Base-by-base conservation (phyloP, 2,797 vertebrate species). In the Zenarchopterus dispar region DNA sequence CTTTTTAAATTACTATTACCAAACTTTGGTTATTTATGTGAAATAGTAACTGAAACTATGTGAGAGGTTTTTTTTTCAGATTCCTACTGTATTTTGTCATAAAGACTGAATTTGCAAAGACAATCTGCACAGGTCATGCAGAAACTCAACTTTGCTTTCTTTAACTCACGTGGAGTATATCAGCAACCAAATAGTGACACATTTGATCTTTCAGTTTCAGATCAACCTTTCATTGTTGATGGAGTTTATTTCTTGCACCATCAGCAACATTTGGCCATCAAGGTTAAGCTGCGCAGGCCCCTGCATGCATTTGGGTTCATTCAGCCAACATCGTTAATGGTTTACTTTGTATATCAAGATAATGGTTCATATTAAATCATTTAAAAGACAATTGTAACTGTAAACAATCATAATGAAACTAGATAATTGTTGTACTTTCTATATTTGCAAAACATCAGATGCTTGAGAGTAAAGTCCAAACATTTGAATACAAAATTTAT, bases 381-480 rank as follows among this genome's bases (percentile, higher is more conserved):
- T 28, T 28, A 28, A 28, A 28, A 4, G 9, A 2, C 5, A 4
- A 46, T 11, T 11, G 13, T 17, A 9, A 15, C 0, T 4, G 3
- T 56, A 44, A 68, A 65, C 9, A 24, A 53, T 74, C 8, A 75
- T 9, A 75, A 39, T 13, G 56, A 73, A 79, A 73, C 28, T 44
- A n/a, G 18, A 7, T 1, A 17, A 48, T 0, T 2, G 10, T 4
- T 55, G 2, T 2, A 0, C 5, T 42, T 24, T 56, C 44, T 21
- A 62, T 31, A 56, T 56, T 69, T 21, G 0, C 45, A 21, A 1
- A 49, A 1, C 0, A 36, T 1, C 13, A 21, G 19, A 28, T 17
- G 33, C 33, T 11, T 9, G 33, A 10, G 1, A 11, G 33, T 36
- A 36, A 13, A 39, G 36, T 13, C 36, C 36, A 39, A 39, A 13